A percentile compares a stretch with the other conserved stretches of the same genome.
Evolutionary conservation across 2,888 invertebrate genomes (phyloP).

Genomic region (Linyphia triangularis): DNA sequence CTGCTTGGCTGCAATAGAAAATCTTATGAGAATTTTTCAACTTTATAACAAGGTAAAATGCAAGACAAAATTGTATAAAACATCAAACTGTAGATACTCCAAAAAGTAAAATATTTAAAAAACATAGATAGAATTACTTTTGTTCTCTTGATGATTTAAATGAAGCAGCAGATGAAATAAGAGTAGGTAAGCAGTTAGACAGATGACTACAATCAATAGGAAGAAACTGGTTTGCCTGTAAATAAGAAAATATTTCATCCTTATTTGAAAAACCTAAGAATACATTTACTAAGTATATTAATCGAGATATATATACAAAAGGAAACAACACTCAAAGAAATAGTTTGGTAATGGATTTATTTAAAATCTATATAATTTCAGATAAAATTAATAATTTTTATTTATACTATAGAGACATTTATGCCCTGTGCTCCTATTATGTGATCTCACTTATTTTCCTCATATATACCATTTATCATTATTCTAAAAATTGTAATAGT

Average conservation of each 20-base stretch:
- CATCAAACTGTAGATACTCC: neutral
- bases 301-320: neutral
- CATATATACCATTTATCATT: no score
- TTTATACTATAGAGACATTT: no score
- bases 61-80: neutral
- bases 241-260: neutral
- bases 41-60: neutral
- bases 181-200: constrained; percentile 89
- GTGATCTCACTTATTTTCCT: no score
- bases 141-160: constrained; percentile 64
- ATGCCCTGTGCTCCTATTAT: no score
- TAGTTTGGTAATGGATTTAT: no score
- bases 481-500: no score
- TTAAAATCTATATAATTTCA: no score
- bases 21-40: no score
- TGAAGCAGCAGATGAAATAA: constrained; percentile 88
- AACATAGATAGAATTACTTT: constrained; percentile 80
- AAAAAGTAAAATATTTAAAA: no score
- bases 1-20: constrained; percentile 83
- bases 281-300: neutral
- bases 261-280: no score
- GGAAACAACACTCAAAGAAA: no score
- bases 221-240: constrained; percentile 84
- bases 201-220: constrained; percentile 92
- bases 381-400: no score